Conservation (phyloP, 2,113 vertebrate species). For the Protobothrops mucrosquamatus region DNA sequence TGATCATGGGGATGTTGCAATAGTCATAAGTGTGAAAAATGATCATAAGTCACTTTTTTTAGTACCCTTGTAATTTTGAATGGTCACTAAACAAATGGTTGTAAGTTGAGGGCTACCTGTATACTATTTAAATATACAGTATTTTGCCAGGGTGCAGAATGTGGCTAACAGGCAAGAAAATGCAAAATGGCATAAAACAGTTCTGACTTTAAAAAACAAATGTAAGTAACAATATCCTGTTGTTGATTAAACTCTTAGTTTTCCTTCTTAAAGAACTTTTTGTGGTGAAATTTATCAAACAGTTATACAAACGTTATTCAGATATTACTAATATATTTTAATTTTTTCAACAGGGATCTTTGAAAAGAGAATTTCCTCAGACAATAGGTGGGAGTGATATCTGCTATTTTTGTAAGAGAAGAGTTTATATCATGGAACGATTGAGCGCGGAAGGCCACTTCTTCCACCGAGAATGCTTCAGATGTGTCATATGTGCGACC, state of each 20-base stretch:
- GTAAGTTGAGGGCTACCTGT: neutral
- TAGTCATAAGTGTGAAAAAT: neutral
- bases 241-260: neutral
- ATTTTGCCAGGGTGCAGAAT: neutral
- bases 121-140: neutral
- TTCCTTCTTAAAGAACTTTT: neutral
- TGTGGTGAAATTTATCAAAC: neutral
- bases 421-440: slow-evolving; percentile 92
- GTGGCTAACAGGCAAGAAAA: neutral
- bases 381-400: slow-evolving; percentile 84
- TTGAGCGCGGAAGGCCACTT: slow-evolving; percentile 90
- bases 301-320: neutral
- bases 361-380: slow-evolving; percentile 75
- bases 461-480: slow-evolving; percentile 96
- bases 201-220: neutral
- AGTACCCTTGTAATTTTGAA: neutral
- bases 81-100: neutral
- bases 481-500: slow-evolving; percentile 82
- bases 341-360: slow-evolving; percentile 71
- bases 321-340: neutral
- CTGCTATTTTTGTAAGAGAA: slow-evolving; percentile 87
- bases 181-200: neutral
- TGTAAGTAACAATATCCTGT: neutral
- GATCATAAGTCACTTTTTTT: too few relatives aligned
- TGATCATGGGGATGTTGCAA: neutral